phyloP scores from a whole-genome alignment of 2,113 vertebrate genomes.

The Chloropsis hardwickii region DNA sequence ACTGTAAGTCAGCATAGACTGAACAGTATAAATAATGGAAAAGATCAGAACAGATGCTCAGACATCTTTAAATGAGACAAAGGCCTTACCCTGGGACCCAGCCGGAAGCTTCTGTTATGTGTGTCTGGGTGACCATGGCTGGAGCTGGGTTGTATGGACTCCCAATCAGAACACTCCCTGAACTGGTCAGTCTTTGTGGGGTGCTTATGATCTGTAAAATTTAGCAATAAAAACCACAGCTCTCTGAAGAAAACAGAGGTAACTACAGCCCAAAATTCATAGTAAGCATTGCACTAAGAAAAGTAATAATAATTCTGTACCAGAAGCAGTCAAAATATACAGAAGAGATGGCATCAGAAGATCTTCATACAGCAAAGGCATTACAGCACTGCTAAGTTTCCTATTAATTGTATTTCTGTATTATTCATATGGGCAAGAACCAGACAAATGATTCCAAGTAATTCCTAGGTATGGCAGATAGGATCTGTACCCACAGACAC shows the following conservation, averaged over 20 bases:
- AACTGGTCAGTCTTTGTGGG: constrained; percentile 78
- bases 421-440: not conserved
- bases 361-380: not conserved
- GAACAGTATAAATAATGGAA: not conserved
- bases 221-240: not conserved
- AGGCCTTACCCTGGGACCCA: constrained; percentile 82
- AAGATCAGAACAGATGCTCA: not conserved
- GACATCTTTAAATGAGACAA: not conserved
- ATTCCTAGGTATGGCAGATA: not conserved
- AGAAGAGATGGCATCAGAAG: not conserved
- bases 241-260: not conserved
- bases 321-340: not conserved
- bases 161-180: constrained; percentile 82
- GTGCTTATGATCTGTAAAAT: constrained; percentile 83
- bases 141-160: constrained; percentile 77
- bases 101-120: constrained; percentile 74
- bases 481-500: not conserved
- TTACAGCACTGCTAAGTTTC: not conserved
- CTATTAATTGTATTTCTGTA: not conserved
- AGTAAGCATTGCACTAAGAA: not conserved
- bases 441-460: not conserved
- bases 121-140: constrained; percentile 83
- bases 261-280: not conserved
- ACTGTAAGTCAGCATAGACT: not conserved
- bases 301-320: not conserved